These are phyloP conservation scores for Idaea aversata DNA, from an alignment of 2,888 invertebrate species.

Conservation along the genomic window DNA sequence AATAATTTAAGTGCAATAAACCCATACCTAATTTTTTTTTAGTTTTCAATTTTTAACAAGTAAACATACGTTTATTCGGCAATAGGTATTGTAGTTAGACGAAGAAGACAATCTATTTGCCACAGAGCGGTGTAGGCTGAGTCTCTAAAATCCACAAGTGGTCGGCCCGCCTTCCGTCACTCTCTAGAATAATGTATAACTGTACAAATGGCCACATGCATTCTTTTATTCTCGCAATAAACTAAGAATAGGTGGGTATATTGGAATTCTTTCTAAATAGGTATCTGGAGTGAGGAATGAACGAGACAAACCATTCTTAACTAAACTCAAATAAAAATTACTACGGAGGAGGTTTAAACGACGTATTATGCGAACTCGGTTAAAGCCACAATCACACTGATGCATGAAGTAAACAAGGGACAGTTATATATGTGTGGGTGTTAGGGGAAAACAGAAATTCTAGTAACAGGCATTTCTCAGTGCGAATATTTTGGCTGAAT, in stretches of 20 bases:
- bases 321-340: background rate
- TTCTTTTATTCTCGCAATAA: background rate
- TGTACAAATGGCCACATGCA: background rate
- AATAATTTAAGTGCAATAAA: slow-evolving; percentile 20
- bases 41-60: slow-evolving; percentile 13
- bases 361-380: slow-evolving; percentile 28
- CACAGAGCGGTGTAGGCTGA: slow-evolving; percentile 43
- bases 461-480: slow-evolving; percentile 19
- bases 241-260: background rate
- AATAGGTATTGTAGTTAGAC: background rate
- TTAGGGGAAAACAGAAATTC: slow-evolving; percentile 23
- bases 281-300: background rate
- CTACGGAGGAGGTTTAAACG: slow-evolving; percentile 5
- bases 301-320: background rate
- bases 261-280: background rate
- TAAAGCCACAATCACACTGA: slow-evolving; percentile 30
- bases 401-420: slow-evolving; percentile 23
- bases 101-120: slow-evolving; percentile 46
- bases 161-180: slow-evolving; percentile 62
- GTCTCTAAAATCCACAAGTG: slow-evolving; percentile 71
- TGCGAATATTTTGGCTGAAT: slow-evolving; percentile 13
- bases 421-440: slow-evolving; percentile 26
- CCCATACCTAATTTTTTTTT: slow-evolving; percentile 9
- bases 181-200: slow-evolving; percentile 21
- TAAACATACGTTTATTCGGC: background rate